Conservation (phyloP, 2,797 vertebrate genomes). For the Mormyrus proboscirostris region DNA sequence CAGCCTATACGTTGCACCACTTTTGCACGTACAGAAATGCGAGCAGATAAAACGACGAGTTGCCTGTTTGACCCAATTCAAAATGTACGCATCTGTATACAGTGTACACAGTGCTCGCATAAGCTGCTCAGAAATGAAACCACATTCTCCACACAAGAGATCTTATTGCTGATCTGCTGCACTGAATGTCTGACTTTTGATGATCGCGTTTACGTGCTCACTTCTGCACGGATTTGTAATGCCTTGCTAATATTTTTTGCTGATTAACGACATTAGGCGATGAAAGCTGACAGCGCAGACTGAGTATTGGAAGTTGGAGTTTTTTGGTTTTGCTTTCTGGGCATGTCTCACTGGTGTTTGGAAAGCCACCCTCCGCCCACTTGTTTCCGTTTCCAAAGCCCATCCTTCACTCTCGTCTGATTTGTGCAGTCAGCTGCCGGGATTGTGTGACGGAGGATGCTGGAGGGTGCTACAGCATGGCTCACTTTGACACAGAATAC, state of each 20-base stretch:
- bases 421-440: conserved; percentile 44
- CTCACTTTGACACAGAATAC: conserved; percentile 90
- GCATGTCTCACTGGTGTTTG: background rate
- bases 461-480: conserved; percentile 63
- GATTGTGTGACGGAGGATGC: conserved; percentile 36
- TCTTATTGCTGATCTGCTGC: background rate
- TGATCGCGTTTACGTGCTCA: background rate
- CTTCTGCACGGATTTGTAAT: background rate
- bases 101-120: background rate
- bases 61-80: background rate
- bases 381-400: background rate
- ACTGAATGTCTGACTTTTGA: background rate
- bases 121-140: background rate
- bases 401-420: background rate
- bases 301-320: background rate
- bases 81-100: background rate
- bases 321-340: background rate
- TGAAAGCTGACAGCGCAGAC: background rate
- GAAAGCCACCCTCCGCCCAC: background rate
- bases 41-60: background rate
- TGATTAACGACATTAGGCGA: background rate
- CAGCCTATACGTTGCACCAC: background rate
- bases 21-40: background rate
- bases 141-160: background rate
- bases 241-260: background rate